Evolutionary conservation across 1,140 invertebrate species (phyloP), one percentile per base, ranked within the genome.

Genomic region (Pachypsylla venusta): DNA sequence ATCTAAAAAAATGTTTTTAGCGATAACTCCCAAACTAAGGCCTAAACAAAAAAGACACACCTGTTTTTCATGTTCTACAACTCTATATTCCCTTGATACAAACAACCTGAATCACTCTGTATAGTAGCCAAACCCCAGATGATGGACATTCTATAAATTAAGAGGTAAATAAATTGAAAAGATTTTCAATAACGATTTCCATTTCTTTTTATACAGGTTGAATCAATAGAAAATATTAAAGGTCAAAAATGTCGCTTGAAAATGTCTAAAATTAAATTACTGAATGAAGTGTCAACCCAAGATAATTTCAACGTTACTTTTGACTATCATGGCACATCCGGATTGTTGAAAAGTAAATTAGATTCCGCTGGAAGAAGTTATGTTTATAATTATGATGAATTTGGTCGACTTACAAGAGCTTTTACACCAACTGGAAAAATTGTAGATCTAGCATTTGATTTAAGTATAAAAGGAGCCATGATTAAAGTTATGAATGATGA

Each of bases 351-450:
- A 64, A 86, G 86, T 0, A 89, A 91, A 69, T 75, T 89, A 35
- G 90, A 94, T 67, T 90, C 88, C 26, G 88, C 89, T 2, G 93
- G 93, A 1, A 77, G 90, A 57, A 89, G 88, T 56, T 93, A 90
- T 67, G 87, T 94, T 1, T 98, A 97, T 70, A 87, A 90, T 67
- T 98, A 96, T 67, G 92, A 98, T 68, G 87, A 90, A 67, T 95
- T 94, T 71, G 93, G 93, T 13, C 79, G 93, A 63, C 73, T 97
- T 0, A 89, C 85, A 2, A 85, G 84, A 2, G 87, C 90, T 1
- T 87, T 95, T 0, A 93, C 90, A 3, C 93, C 93, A 0, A 96
- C 91, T 22, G 93, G 91, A 1, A 83, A 89, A 73, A 82, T 92
- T 1, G 86, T 92, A 30, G 83, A 81, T 53, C 70, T 95, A 0